These are phyloP conservation scores for Chitala chitala DNA, from an alignment of 2,113 vertebrate species.

Conservation along the genomic window DNA sequence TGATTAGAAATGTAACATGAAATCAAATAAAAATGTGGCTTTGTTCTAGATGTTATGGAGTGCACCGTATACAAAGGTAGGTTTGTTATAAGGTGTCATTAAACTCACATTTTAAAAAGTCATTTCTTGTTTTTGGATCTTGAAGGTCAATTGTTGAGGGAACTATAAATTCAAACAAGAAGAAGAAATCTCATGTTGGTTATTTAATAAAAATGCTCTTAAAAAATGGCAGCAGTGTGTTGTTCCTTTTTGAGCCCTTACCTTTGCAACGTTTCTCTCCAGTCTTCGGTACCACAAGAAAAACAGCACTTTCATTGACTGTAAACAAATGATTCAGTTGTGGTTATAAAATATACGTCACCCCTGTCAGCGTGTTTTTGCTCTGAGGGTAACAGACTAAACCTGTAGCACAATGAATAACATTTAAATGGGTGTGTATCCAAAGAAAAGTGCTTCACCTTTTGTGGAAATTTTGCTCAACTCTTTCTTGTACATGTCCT, in stretches of 20 bases:
- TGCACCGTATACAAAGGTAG: background rate
- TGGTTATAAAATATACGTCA: background rate
- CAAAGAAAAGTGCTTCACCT: slow-evolving; percentile 39
- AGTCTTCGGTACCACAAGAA: slow-evolving; percentile 59
- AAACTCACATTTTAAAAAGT: slow-evolving; percentile 65
- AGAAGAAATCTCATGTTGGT: background rate
- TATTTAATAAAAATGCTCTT: too few species aligned
- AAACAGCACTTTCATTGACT: slow-evolving; percentile 65
- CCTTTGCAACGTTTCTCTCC: slow-evolving; percentile 59
- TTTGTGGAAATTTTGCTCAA: slow-evolving; percentile 60
- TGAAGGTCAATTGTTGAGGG: slow-evolving; percentile 49
- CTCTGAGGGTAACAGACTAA: background rate
- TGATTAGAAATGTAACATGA: too few species aligned
- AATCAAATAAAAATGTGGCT: too few species aligned
- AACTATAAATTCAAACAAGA: slow-evolving; percentile 36
- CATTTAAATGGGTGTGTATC: background rate
- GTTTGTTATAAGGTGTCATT: background rate
- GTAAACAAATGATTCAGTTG: slow-evolving; percentile 23
- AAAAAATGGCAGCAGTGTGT: background rate
- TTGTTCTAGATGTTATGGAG: too few species aligned
- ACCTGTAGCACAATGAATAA: too few species aligned
- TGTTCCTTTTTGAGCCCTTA: slow-evolving; percentile 27
- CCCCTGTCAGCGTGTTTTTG: background rate
- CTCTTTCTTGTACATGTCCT: slow-evolving; percentile 67
- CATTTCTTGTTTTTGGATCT: slow-evolving; percentile 59